Conservation (phyloP, 2,113 vertebrate genomes). For the Percopsis transmontana region DNA sequence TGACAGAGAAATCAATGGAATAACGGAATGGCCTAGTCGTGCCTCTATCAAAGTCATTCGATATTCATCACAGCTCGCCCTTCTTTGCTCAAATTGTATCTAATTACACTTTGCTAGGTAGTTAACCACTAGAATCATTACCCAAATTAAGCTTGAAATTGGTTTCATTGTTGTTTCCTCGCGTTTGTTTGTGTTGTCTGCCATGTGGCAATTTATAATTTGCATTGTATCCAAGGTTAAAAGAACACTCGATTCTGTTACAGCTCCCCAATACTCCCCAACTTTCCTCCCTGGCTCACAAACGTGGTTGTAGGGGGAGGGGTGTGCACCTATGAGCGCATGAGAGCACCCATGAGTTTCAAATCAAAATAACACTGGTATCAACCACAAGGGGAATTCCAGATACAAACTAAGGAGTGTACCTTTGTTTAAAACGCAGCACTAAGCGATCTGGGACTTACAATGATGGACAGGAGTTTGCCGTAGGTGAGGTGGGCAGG, state of each 20-base stretch:
- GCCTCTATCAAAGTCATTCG: constrained; percentile 22
- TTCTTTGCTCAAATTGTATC: constrained; percentile 15
- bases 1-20: constrained; percentile 25
- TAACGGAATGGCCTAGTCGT: neutral
- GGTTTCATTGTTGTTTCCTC: neutral
- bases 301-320: neutral
- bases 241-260: neutral
- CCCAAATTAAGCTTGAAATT: constrained; percentile 5
- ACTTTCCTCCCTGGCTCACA: neutral
- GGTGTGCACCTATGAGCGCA: neutral
- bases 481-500: constrained; percentile 98
- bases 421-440: neutral
- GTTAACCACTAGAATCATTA: constrained; percentile 33
- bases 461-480: constrained; percentile 89
- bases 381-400: neutral
- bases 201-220: neutral
- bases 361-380: neutral
- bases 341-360: neutral
- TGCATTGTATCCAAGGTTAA: neutral
- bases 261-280: neutral
- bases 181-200: constrained; percentile 7
- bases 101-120: constrained; percentile 43
- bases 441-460: constrained; percentile 65
- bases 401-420: neutral
- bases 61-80: constrained; percentile 44